A percentile compares a stretch with the other conserved stretches of the same genome.
Conservation (phyloP, 1,140 invertebrate species). For the Euwallacea fornicatus region DNA sequence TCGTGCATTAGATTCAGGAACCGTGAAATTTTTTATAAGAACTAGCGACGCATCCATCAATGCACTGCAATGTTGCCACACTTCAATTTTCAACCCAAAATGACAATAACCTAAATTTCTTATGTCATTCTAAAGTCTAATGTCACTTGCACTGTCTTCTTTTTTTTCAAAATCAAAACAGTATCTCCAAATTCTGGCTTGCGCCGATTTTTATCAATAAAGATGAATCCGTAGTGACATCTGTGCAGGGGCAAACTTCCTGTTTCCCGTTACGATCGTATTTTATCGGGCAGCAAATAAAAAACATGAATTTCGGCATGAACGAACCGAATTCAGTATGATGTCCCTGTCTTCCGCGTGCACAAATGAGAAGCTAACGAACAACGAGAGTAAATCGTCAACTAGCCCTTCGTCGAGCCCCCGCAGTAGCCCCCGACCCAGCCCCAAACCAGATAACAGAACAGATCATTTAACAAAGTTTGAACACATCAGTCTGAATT, state of each 20-base stretch:
- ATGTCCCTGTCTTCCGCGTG: conserved; percentile 10
- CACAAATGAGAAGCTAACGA: conserved; percentile 17
- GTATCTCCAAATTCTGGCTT: background rate
- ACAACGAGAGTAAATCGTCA: conserved; percentile 12
- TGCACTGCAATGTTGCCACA: no score
- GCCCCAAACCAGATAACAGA: conserved; percentile 48
- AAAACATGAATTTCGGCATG: conserved; percentile 15
- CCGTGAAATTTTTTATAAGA: no score
- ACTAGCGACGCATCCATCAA: no score
- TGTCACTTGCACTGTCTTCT: background rate
- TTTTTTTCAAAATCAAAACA: conserved; percentile 4
- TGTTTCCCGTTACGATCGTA: conserved; percentile 6
- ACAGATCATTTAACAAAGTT: conserved; percentile 47
- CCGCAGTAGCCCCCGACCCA: conserved; percentile 50
- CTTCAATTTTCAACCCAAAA: no score
- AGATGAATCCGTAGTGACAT: background rate
- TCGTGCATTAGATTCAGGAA: no score
- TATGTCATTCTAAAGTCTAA: no score
- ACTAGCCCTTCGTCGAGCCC: conserved; percentile 51
- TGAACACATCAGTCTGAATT: conserved; percentile 39
- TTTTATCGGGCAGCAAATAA: conserved; percentile 7
- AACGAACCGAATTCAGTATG: conserved; percentile 16
- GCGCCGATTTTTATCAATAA: conserved; percentile 8
- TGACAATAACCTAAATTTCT: no score
- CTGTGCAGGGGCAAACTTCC: no score